Percentiles rank a stretch among this genome's conserved stretches.
phyloP scores from a whole-genome alignment of 2,113 vertebrate species.

The Ophiodon elongatus region DNA sequence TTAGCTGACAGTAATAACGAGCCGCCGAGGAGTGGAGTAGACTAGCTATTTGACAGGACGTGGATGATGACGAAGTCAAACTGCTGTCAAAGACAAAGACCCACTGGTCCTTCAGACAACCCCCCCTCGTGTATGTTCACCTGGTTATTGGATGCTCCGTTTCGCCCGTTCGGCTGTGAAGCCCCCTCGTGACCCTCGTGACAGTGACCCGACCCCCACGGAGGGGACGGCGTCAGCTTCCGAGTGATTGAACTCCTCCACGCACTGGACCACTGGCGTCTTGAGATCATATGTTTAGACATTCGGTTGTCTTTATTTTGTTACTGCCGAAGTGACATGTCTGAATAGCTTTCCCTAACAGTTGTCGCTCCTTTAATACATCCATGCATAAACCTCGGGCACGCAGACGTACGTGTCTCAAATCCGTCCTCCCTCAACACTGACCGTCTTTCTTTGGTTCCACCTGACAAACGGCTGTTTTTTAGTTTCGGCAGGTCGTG shows the following conservation, averaged over 20 bases:
- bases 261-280: fast-evolving
- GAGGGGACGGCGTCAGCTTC: background rate
- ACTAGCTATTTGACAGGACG: background rate
- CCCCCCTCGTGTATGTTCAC: conserved; percentile 14
- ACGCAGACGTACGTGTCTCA: conserved; percentile 24
- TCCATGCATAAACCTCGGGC: background rate
- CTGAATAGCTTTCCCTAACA: fast-evolving
- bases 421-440: conserved; percentile 36
- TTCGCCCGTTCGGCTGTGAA: background rate
- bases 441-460: conserved; percentile 34
- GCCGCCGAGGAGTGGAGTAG: background rate
- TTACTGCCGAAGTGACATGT: background rate
- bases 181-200: background rate
- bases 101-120: background rate
- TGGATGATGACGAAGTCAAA: background rate
- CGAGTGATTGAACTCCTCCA: background rate
- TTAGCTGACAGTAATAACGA: background rate
- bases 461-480: background rate
- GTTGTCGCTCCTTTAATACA: background rate
- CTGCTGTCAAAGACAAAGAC: background rate
- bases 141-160: background rate
- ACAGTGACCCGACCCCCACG: conserved; percentile 4
- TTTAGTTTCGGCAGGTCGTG: background rate
- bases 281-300: background rate
- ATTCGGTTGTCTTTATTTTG: background rate